Percentiles rank a stretch among this genome's conserved stretches.
Evolutionary conservation across 2,113 vertebrate species (phyloP).

Genomic region (Apteryx mantelli): DNA sequence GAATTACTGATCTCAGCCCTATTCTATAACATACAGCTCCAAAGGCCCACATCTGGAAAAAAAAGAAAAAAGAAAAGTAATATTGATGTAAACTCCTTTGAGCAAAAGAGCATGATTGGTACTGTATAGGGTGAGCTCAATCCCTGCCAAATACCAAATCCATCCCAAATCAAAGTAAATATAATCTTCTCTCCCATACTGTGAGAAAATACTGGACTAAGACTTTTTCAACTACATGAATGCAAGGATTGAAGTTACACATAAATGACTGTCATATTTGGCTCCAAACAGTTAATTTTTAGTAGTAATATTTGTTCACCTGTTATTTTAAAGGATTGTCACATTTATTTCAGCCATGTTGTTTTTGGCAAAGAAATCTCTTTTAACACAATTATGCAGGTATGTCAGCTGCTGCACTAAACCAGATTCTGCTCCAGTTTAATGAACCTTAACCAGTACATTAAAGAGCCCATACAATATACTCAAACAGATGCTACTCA

Average conservation of each 20-base stretch:
- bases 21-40: background rate
- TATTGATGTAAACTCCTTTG: background rate
- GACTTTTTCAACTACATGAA: background rate
- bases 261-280: background rate
- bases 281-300: background rate
- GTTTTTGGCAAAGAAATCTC: background rate
- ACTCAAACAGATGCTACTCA: background rate
- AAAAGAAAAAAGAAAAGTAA: background rate
- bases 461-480: background rate
- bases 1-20: background rate
- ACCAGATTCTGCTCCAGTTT: background rate
- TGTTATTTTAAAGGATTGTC: background rate
- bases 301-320: background rate
- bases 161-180: background rate
- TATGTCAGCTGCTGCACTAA: background rate
- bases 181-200: background rate
- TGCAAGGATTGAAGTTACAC: background rate
- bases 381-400: background rate
- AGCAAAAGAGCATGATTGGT: background rate
- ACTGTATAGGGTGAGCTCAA: background rate
- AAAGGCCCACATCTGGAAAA: background rate
- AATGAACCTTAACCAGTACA: background rate
- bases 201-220: background rate
- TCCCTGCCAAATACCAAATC: fast-evolving
- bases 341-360: background rate